phyloP scores from a whole-genome alignment of 1,140 invertebrate species.

The Condylostylus longicornis region DNA sequence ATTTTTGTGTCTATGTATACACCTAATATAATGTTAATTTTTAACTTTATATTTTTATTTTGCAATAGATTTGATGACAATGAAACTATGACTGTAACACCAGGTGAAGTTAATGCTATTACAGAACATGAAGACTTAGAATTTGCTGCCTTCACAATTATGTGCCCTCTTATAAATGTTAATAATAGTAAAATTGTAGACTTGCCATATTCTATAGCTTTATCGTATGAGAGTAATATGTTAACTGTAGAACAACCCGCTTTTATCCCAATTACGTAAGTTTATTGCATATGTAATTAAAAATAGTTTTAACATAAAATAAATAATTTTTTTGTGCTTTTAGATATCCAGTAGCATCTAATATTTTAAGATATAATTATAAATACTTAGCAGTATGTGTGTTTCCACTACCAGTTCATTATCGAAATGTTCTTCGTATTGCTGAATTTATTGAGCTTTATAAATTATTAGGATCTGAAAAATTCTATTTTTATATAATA shows the following conservation, averaged over 20 bases:
- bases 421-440: slow-evolving; percentile 37
- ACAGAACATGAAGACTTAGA: slow-evolving; percentile 24
- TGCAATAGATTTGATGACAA: slow-evolving; percentile 15
- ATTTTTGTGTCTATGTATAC: no score
- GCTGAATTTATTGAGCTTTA: slow-evolving; percentile 54
- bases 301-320: no score
- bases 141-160: slow-evolving; percentile 24
- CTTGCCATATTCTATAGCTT: slow-evolving; percentile 20
- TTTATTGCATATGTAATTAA: no score
- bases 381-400: slow-evolving; percentile 52
- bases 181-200: slow-evolving; percentile 3
- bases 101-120: slow-evolving; percentile 19
- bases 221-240: slow-evolving; percentile 20
- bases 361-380: no score
- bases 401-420: slow-evolving; percentile 47
- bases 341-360: no score
- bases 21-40: no score
- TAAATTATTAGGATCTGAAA: slow-evolving; percentile 42
- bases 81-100: slow-evolving; percentile 13
- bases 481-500: slow-evolving; percentile 51
- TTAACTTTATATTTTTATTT: no score
- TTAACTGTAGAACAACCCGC: slow-evolving; percentile 21
- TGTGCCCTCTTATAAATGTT: slow-evolving; percentile 20
- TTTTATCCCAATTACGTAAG: slow-evolving; percentile 24
- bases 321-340: no score